Conservation (phyloP, 2,888 invertebrate species). For the Cephus rjabovi region DNA sequence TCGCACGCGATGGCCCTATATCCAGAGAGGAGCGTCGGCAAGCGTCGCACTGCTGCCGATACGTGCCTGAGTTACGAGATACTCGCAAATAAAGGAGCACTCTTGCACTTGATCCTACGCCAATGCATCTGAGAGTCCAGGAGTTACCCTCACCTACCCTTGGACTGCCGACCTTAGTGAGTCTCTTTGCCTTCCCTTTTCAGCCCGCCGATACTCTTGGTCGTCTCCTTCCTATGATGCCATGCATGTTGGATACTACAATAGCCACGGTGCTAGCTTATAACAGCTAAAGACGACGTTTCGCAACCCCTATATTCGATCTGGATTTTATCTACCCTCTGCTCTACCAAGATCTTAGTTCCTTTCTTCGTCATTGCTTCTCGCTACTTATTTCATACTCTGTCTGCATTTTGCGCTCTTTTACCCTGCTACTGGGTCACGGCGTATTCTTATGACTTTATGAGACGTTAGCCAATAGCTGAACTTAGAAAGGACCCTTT, state of each 20-base stretch:
- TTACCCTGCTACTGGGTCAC: not conserved
- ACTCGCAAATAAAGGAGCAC: conserved; percentile 29
- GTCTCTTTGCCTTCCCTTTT: conserved; percentile 14
- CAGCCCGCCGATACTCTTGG: conserved; percentile 15
- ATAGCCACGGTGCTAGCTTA: conserved; percentile 4
- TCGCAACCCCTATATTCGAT: conserved; percentile 1
- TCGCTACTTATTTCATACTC: not conserved
- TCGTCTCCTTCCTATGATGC: not conserved
- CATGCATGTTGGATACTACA: not conserved
- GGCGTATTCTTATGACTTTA: not conserved
- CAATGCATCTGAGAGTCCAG: not conserved
- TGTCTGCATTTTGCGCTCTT: not conserved
- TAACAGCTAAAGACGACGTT: not conserved
- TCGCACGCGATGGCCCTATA: conserved; percentile 27
- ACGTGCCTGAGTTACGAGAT: conserved; percentile 36
- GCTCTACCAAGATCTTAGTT: not conserved
- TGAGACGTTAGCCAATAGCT: not conserved
- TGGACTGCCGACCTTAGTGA: not conserved
- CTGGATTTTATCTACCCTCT: not conserved
- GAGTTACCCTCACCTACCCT: not conserved
- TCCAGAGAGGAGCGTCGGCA: conserved; percentile 12
- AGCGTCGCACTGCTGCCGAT: conserved; percentile 36
- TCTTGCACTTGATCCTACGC: conserved; percentile 11
- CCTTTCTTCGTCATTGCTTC: not conserved
- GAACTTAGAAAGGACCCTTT: not conserved